Base-by-base conservation (phyloP, 2,113 vertebrate species). In the Coregonus clupeaformis region DNA sequence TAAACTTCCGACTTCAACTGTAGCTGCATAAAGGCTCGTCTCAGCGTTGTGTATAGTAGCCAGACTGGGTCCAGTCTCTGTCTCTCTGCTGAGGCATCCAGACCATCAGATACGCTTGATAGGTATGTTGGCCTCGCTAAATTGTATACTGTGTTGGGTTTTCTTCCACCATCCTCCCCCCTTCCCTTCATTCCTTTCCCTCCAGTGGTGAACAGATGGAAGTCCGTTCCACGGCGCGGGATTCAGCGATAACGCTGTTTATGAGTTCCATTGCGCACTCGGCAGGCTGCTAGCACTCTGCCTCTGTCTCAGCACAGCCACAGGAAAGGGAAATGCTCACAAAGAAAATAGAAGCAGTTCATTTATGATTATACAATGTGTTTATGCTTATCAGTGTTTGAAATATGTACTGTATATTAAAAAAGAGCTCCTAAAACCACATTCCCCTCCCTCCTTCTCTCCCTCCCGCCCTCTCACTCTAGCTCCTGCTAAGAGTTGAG, bases 201-300 rank as follows among this genome's bases (percentile, higher is more conserved):
- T 87, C 80, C 85, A 83, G 79, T 81, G 77, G 87, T 36, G 75
- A 86, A 81, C 86, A 90, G 88, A 92, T 88, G 86, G 87, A 86
- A 83, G 83, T 81, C 84, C 32, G 77, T 85, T 85, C 83, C 68
- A 74, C 77, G 76, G 87, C 76, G 82, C 75, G 72, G 82, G 77
- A 84, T 85, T 87, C 72, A 69, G 77, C 25, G 90, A 92, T 91
- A 52, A 52, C 84, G 80, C 84, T 85, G 86, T 89, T 90, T 90
- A 87, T 42, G 84, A 87, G 80, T 87, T 88, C 86, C 79, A 90
- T 89, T 90, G 91, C 80, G 76, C 82, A 79, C 82, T 81, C 74
- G 65, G 76, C 84, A 84, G 87, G 80, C 83, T 80, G 81, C 78
- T 0, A 81, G 81, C 67, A 20, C 82, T 84, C 75, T 52, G 74